These are phyloP conservation scores for Melanerpes aurifrons DNA, from an alignment of 2,113 vertebrate genomes.

Conservation along the genomic window DNA sequence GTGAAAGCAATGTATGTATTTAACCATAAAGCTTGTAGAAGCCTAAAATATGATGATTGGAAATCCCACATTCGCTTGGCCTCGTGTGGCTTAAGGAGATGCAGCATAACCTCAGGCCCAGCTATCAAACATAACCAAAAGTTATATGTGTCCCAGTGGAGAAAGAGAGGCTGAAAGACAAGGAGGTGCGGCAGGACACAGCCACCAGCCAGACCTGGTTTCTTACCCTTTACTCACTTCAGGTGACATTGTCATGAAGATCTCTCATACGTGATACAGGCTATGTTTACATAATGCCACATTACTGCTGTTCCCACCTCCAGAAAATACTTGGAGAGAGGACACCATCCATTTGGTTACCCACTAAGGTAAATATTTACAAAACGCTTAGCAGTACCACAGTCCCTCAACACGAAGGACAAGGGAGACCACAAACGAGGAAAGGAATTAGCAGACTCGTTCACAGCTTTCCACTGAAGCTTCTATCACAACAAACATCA, in stretches of 20 bases:
- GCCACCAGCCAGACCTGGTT: background rate
- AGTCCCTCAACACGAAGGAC: background rate
- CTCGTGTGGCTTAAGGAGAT: background rate
- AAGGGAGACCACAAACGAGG: background rate
- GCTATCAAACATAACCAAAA: fast-evolving
- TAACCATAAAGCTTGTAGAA: background rate
- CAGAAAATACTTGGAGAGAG: background rate
- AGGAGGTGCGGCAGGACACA: background rate
- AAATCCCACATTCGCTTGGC: background rate
- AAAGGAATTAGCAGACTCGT: background rate
- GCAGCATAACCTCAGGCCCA: background rate
- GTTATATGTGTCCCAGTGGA: background rate
- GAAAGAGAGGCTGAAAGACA: fast-evolving
- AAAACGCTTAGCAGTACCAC: background rate
- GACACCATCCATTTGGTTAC: too few species aligned
- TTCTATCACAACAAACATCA: background rate
- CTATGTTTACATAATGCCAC: background rate
- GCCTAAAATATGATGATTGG: background rate
- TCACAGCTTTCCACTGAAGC: background rate
- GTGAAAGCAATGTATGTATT: background rate
- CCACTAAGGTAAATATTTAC: background rate
- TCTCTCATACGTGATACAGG: background rate
- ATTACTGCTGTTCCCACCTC: background rate
- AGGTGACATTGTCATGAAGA: background rate
- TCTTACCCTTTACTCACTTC: background rate